Base-by-base conservation (phyloP, 2,113 vertebrate genomes). In the Pteruthius melanotis region DNA sequence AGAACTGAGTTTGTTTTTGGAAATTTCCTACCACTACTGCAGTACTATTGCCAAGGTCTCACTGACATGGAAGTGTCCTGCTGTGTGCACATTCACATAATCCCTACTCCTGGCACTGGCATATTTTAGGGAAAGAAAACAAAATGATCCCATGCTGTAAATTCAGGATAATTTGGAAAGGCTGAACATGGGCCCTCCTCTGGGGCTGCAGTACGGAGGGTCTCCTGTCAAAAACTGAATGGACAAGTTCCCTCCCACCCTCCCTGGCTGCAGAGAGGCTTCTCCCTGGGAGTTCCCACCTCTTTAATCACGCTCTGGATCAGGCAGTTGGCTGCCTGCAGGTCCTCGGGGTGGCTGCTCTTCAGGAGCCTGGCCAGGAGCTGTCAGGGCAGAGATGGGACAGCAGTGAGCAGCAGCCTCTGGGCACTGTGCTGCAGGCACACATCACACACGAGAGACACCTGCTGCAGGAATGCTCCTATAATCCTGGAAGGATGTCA, bases 261-360 rank as follows among this genome's bases (percentile, higher is more conserved):
- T 23, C 42, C 39, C 27, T 18, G 6, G n/a, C 39, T 45, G 63
- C 56, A 39, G 20, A 24, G 21, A 12, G 37, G 26, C 39, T 16
- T 19, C 39, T 10, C 70, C 27, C 13, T 30, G 1, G 40, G 11
- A 33, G 52, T 19, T 63, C 72, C 56, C 31, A 96, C 99, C 98
- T 99, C 99, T 93, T 97, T 98, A 9, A 99, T 89, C 83, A 98
- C 97, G 66, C 95, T 98, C 97, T 99, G 99, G 95, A 99, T 99
- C 72, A 99, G 98, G 33, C 95, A 96, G 97, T 99, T 99, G 31
- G 99, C 99, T 14, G 98, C 98, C 95, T 98, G 98, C 93, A 99
- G 97, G 83, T 99, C 99, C 80, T 99, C 98, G 0, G 98, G 90
- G 56, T 97, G 97, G n/a, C 10, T 96, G 89, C 99, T 99, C 95